phyloP scores from a whole-genome alignment of 2,113 vertebrate species.

The Tachuris rubrigastra region DNA sequence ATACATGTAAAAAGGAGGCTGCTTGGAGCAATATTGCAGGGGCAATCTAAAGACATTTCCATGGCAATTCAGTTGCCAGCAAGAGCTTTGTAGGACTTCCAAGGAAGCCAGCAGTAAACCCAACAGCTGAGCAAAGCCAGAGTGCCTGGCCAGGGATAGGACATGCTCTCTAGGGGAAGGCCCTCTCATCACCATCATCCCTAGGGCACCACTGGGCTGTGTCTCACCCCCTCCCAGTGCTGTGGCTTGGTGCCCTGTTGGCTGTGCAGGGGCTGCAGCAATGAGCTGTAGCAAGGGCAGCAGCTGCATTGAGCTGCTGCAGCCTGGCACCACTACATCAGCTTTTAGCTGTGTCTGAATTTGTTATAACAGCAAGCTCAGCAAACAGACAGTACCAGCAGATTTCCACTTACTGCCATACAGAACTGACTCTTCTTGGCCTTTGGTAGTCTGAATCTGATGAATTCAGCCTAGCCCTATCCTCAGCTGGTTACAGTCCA shows the following conservation, averaged over 20 bases:
- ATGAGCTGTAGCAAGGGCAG: background rate
- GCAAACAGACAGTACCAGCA: background rate
- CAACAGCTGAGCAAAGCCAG: background rate
- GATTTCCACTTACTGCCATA: background rate
- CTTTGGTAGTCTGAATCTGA: background rate
- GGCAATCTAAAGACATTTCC: background rate
- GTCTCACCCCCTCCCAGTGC: rapidly evolving
- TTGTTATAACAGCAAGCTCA: background rate
- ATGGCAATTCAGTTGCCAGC: background rate
- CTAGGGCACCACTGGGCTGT: background rate
- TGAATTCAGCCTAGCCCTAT: background rate
- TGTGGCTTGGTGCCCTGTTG: rapidly evolving
- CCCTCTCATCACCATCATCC: background rate
- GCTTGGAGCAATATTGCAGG: background rate
- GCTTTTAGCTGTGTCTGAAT: background rate
- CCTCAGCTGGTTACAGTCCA: background rate
- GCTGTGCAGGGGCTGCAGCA: background rate
- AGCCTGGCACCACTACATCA: background rate
- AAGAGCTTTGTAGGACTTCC: background rate
- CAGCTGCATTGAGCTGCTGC: background rate
- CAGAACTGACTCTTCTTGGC: background rate
- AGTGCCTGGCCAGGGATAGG: background rate
- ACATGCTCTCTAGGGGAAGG: rapidly evolving
- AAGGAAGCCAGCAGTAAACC: background rate
- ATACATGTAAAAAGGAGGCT: background rate